Evolutionary conservation across 2,888 invertebrate genomes (phyloP).

Genomic region (Stenoptilia bipunctidactyla): DNA sequence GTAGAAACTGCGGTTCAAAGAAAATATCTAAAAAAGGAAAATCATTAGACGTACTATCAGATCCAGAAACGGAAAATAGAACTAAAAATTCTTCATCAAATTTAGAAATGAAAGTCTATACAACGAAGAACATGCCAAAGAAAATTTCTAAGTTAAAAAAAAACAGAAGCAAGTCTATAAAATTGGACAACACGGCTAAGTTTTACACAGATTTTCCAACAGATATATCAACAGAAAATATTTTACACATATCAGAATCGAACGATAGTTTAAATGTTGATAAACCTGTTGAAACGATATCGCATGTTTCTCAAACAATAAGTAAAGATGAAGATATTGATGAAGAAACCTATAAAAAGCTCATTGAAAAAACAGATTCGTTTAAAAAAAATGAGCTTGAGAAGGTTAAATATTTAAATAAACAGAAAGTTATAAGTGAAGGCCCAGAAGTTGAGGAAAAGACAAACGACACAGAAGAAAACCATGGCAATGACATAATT

Average conservation of each 20-base stretch:
- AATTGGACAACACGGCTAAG: conserved; percentile 69
- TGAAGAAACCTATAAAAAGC: conserved; percentile 55
- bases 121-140: conserved; percentile 77
- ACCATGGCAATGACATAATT: conserved; percentile 12
- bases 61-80: conserved; percentile 52
- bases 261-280: conserved; percentile 71
- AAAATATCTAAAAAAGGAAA: conserved; percentile 45
- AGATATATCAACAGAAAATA: conserved; percentile 73
- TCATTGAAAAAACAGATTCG: conserved; percentile 67
- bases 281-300: conserved; percentile 25
- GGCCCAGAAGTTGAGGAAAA: conserved; percentile 52
- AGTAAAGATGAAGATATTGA: conserved; percentile 60
- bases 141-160: conserved; percentile 79
- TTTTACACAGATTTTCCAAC: conserved; percentile 77
- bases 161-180: conserved; percentile 69
- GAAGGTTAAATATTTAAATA: conserved; percentile 59
- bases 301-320: conserved; percentile 19
- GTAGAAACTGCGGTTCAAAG: conserved; percentile 57
- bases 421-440: conserved; percentile 61
- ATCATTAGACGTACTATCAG: conserved; percentile 29
- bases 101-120: conserved; percentile 74
- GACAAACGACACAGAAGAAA: conserved; percentile 26
- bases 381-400: conserved; percentile 66
- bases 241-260: conserved; percentile 75
- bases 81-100: conserved; percentile 20